Base-by-base conservation (phyloP, 1,140 invertebrate genomes). In the Drosophila navojoa region DNA sequence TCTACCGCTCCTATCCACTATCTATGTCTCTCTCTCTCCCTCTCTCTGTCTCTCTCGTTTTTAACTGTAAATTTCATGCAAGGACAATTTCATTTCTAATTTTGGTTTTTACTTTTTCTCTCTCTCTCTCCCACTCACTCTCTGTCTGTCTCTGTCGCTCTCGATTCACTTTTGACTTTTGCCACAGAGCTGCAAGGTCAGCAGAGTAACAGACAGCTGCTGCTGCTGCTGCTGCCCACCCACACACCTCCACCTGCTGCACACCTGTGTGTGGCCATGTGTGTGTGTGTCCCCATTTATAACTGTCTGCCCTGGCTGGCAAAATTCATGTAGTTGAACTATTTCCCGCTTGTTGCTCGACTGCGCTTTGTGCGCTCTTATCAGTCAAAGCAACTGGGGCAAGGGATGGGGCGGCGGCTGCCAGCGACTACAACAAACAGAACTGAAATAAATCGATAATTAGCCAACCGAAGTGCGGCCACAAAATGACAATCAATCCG, bases 361-460 rank as follows among this genome's bases (percentile, higher is more conserved):
- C 5, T 16, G 7, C 25, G 10, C 3, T 44, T 10, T 44, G 10
- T 27, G 27, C 55, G 25, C 5, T 16, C n/a, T 54, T 44, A 45
- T 44, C 67, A 55, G 27, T 16, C 15, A 13, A 42, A 59, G 27
- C 13, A 13, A 27, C 29, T 15, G 25, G 2, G 25, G 38, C 53
- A 67, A 35, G 61, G 32, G 38, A n/a, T n/a, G n/a, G n/a, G n/a
- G n/a, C n/a, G n/a, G 32, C 38, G 13, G 38, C 42, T 49, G 52
- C 62, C 44, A 68, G 5, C 27, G 5, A 29, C 27, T 29, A 29
- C 4, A 3, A 6, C 27, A 29, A 29, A 29, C n/a, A 29, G 19
- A 38, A 0, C 7, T 13, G 35, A 11, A 38, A 38, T 0, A 87
- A 87, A 86, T 86, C 81, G 50, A 86, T 86, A 87, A 86, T 87